A percentile compares a stretch with the other conserved stretches of the same genome.
Conservation (phyloP, 2,888 invertebrate genomes). For the Ophion slaviceki region DNA sequence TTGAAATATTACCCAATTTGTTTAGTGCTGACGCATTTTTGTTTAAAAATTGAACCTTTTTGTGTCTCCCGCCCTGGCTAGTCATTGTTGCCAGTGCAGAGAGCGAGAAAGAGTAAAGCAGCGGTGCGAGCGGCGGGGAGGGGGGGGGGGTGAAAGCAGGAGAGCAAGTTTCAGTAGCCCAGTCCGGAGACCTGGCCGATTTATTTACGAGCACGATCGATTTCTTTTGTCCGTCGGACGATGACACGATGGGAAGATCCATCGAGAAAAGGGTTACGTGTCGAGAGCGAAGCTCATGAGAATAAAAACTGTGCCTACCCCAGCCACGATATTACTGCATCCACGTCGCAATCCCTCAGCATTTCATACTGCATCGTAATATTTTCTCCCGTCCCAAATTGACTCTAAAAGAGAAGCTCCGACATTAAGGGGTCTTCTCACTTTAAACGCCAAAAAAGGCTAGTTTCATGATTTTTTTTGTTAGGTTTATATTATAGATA, state of each 20-base stretch:
- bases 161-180: not conserved
- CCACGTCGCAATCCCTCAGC: not conserved
- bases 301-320: not conserved
- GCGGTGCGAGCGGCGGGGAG: too few species aligned
- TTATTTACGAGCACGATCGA: constrained; percentile 58
- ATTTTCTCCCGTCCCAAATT: not conserved
- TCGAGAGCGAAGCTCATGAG: constrained; percentile 25
- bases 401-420: not conserved
- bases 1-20: not conserved
- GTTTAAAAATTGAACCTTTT: not conserved
- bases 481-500: too few species aligned
- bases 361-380: not conserved
- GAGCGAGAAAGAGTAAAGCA: not conserved
- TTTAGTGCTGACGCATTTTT: not conserved
- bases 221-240: constrained; percentile 55
- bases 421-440: not conserved
- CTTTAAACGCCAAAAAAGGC: too few species aligned
- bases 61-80: not conserved
- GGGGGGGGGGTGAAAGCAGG: not conserved
- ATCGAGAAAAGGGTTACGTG: constrained; percentile 40
- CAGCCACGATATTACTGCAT: constrained; percentile 5
- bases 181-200: constrained; percentile 42
- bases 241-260: constrained; percentile 43
- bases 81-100: not conserved
- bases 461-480: too few species aligned